These are phyloP conservation scores for Hippocampus kuda DNA, from an alignment of 2,797 vertebrate species.

Conservation along the genomic window DNA sequence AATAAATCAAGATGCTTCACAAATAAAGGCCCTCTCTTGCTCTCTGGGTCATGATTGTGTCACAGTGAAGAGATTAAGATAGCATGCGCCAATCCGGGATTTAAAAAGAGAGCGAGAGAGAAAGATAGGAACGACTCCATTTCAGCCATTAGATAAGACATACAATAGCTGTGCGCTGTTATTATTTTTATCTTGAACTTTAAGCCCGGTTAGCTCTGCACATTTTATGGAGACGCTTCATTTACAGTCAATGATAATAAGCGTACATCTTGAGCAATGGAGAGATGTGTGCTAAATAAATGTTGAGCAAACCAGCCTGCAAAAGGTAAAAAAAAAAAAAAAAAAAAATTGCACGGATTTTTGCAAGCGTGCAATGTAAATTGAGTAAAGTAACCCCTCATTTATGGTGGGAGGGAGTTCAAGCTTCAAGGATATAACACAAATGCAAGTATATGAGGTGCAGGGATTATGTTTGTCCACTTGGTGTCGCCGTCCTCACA, in stretches of 20 bases:
- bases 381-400: too few relatives aligned
- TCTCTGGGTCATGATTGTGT: conserved; percentile 62
- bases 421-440: too few relatives aligned
- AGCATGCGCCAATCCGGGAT: conserved; percentile 69
- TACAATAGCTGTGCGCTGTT: conserved; percentile 30
- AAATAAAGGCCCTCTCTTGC: conserved; percentile 6
- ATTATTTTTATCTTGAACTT: conserved; percentile 20
- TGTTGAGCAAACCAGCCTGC: too few relatives aligned
- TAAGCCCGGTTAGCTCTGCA: conserved; percentile 14
- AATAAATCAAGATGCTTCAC: neutral
- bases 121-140: conserved; percentile 16
- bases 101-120: conserved; percentile 62
- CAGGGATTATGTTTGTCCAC: too few relatives aligned
- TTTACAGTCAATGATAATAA: neutral
- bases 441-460: too few relatives aligned
- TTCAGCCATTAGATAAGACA: conserved; percentile 22
- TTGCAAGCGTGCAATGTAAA: too few relatives aligned
- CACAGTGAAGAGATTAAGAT: conserved; percentile 71
- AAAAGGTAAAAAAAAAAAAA: too few relatives aligned
- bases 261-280: too few relatives aligned
- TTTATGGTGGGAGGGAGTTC: too few relatives aligned
- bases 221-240: conserved; percentile 32
- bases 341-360: too few relatives aligned
- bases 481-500: too few relatives aligned
- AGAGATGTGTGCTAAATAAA: too few relatives aligned